Conservation (phyloP, 1,140 invertebrate genomes). For the Zaprionus capensis region DNA sequence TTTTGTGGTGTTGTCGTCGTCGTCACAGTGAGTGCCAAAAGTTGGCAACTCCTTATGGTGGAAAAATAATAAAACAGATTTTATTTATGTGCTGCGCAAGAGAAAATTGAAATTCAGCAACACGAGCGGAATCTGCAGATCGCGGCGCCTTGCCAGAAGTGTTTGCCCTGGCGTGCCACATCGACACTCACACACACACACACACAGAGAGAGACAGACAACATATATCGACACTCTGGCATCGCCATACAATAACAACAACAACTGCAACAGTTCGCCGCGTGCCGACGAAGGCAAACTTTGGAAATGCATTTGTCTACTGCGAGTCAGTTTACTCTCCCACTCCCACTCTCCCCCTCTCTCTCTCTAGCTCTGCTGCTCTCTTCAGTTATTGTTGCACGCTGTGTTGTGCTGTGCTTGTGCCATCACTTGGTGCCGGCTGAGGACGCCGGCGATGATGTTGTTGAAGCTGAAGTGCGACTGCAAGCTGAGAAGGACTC, state of each 20-base stretch:
- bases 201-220: conserved; percentile 1
- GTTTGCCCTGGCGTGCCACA: conserved; percentile 32
- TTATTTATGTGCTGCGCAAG: conserved; percentile 76
- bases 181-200: conserved; percentile 10
- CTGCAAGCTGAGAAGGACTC: conserved; percentile 4
- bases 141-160: conserved; percentile 37
- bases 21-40: conserved; percentile 9
- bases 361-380: background rate
- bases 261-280: background rate
- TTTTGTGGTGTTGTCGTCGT: background rate
- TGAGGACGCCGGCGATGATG: conserved; percentile 4
- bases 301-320: conserved; percentile 42
- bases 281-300: conserved; percentile 16
- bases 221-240: conserved; percentile 14
- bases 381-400: conserved; percentile 29
- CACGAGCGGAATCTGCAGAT: conserved; percentile 52
- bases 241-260: background rate
- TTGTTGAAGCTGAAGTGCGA: conserved; percentile 16
- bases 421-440: conserved; percentile 16
- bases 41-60: conserved; percentile 56
- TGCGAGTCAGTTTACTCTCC: conserved; percentile 1
- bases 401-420: conserved; percentile 4
- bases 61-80: conserved; percentile 79
- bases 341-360: background rate
- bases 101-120: conserved; percentile 75